These are phyloP conservation scores for Protobothrops flavoviridis DNA, from an alignment of 2,113 vertebrate genomes.

Conservation along the genomic window DNA sequence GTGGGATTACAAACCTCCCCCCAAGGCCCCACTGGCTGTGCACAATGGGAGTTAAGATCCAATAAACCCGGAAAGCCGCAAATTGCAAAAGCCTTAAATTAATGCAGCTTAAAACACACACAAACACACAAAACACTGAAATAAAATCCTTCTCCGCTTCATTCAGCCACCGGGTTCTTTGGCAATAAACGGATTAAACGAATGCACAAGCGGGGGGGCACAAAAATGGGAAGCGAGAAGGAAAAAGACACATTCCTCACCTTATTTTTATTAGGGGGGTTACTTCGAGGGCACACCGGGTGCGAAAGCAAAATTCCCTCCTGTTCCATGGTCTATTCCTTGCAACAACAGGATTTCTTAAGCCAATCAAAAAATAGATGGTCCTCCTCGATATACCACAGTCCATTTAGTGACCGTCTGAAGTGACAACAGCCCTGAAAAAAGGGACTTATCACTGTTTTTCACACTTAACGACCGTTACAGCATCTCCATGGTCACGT, in stretches of 20 bases:
- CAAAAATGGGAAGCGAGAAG: background rate
- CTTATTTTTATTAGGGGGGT: background rate
- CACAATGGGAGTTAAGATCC: background rate
- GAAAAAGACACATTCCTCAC: background rate
- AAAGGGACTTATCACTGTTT: too few species aligned
- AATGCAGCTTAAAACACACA: background rate
- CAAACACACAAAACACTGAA: background rate
- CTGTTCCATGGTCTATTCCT: background rate
- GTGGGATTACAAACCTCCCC: background rate
- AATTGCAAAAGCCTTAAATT: background rate
- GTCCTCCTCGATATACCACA: too few species aligned
- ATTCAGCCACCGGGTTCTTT: background rate
- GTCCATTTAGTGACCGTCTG: too few species aligned
- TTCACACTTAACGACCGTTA: too few species aligned
- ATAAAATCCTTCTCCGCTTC: background rate
- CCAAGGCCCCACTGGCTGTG: background rate
- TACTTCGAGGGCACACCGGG: background rate
- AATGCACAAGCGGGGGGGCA: background rate
- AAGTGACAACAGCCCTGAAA: background rate
- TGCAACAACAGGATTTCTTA: too few species aligned
- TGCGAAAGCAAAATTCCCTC: background rate
- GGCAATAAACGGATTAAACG: background rate
- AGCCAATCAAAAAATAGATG: too few species aligned
- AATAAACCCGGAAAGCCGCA: background rate
- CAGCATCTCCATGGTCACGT: too few species aligned